Conservation (phyloP, 2,888 invertebrate genomes). For the Macropis europaea region DNA sequence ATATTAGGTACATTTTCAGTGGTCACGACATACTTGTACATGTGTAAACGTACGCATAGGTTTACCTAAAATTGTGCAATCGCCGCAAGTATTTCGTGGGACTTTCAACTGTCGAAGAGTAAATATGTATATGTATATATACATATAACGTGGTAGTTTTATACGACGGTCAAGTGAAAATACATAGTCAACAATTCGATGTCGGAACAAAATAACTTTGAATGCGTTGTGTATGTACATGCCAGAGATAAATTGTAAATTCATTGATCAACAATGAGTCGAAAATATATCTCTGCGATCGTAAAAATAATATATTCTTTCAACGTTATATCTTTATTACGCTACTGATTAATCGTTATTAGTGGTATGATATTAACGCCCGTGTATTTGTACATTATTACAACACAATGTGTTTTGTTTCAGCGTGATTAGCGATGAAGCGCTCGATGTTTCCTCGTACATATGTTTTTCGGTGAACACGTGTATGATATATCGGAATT, state of each 20-base stretch:
- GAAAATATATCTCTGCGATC: slow-evolving; percentile 72
- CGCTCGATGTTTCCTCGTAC: slow-evolving; percentile 11
- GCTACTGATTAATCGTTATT: slow-evolving; percentile 39
- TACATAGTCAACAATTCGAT: slow-evolving; percentile 36
- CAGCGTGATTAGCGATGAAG: slow-evolving; percentile 12
- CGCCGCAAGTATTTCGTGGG: slow-evolving; percentile 11
- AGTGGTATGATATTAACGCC: slow-evolving; percentile 25
- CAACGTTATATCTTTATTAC: slow-evolving; percentile 43
- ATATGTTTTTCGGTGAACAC: slow-evolving; percentile 18
- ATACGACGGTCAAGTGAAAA: slow-evolving; percentile 25
- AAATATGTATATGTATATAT: too few relatives aligned
- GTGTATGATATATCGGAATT: slow-evolving; percentile 5
- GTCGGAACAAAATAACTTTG: slow-evolving; percentile 57
- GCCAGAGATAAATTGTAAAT: slow-evolving; percentile 64
- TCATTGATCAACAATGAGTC: slow-evolving; percentile 77
- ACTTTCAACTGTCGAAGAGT: slow-evolving; percentile 28
- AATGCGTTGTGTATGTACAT: slow-evolving; percentile 65
- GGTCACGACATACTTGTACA: slow-evolving; percentile 28
- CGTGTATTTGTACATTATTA: slow-evolving; percentile 45
- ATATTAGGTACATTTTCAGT: slow-evolving; percentile 61
- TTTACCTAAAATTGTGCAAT: slow-evolving; percentile 30
- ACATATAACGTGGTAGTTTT: too few relatives aligned
- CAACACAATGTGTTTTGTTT: slow-evolving; percentile 18
- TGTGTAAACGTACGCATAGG: neutral
- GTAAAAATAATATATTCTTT: slow-evolving; percentile 58